These are phyloP conservation scores for Tetragonisca angustula DNA, from an alignment of 2,888 invertebrate species.

Conservation along the genomic window DNA sequence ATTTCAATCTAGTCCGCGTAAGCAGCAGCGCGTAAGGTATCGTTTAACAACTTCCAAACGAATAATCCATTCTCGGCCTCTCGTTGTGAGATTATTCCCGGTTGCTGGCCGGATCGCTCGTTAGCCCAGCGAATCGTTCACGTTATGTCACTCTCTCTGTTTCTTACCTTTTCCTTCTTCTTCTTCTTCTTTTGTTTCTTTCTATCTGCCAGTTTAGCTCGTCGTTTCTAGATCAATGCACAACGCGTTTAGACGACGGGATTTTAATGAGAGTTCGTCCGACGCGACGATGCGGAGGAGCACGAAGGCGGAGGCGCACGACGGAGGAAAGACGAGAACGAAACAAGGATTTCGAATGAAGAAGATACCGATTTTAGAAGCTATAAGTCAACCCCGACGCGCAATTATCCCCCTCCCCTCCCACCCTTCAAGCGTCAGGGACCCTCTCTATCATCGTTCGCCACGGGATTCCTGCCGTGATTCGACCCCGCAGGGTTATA, in stretches of 20 bases:
- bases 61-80: conserved; percentile 49
- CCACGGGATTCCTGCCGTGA: conserved; percentile 66
- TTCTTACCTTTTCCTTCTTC: no score
- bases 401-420: conserved; percentile 75
- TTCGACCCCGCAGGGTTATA: conserved; percentile 62
- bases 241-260: conserved; percentile 12
- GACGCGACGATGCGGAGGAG: not conserved
- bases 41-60: conserved; percentile 59
- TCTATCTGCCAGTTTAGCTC: not conserved
- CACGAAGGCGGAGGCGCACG: not conserved
- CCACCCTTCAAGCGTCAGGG: conserved; percentile 38
- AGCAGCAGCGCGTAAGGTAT: conserved; percentile 49
- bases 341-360: conserved; percentile 61
- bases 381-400: conserved; percentile 82
- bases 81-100: conserved; percentile 27
- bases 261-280: conserved; percentile 54
- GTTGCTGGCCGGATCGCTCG: conserved; percentile 7
- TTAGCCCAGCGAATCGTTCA: conserved; percentile 15
- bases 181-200: not conserved
- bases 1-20: conserved; percentile 58
- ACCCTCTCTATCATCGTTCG: conserved; percentile 61
- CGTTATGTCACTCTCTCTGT: not conserved
- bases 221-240: not conserved
- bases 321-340: conserved; percentile 19
- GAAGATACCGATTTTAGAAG: conserved; percentile 81